A percentile compares a stretch with the other conserved stretches of the same genome.
These are phyloP conservation scores for Heterotis niloticus DNA, from an alignment of 2,113 vertebrate species.

Conservation along the genomic window DNA sequence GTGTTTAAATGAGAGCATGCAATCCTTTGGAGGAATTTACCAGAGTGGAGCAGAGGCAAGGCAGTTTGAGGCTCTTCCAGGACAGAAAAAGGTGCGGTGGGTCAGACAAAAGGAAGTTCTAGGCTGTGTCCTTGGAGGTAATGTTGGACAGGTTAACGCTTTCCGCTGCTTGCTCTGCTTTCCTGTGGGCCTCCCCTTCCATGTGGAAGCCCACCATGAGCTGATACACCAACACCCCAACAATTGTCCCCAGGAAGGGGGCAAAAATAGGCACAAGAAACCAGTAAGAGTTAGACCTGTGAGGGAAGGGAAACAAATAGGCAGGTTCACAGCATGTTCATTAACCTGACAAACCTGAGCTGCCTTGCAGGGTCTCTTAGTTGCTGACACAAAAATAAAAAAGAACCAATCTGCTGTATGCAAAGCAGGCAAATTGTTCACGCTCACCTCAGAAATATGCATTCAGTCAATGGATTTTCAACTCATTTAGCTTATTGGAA, in stretches of 20 bases:
- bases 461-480: too few relatives aligned
- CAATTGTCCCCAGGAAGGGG: constrained; percentile 72
- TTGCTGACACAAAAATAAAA: too few relatives aligned
- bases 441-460: too few relatives aligned
- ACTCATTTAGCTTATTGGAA: too few relatives aligned
- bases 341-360: too few relatives aligned
- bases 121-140: constrained; percentile 70
- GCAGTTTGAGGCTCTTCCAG: neutral
- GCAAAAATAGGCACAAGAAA: constrained; percentile 77
- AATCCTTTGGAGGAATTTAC: neutral
- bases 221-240: constrained; percentile 73
- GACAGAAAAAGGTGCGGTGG: neutral
- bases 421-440: too few relatives aligned
- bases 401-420: too few relatives aligned
- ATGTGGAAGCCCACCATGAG: constrained; percentile 74
- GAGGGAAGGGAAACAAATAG: neutral
- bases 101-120: neutral
- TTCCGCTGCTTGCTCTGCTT: constrained; percentile 55
- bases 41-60: neutral
- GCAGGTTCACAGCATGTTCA: too few relatives aligned
- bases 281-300: constrained; percentile 67
- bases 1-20: neutral
- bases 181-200: constrained; percentile 60
- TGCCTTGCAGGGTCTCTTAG: too few relatives aligned
- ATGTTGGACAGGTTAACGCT: constrained; percentile 69